Evolutionary conservation across 2,888 invertebrate species (phyloP).

Genomic region (Andrena haemorrhoa): DNA sequence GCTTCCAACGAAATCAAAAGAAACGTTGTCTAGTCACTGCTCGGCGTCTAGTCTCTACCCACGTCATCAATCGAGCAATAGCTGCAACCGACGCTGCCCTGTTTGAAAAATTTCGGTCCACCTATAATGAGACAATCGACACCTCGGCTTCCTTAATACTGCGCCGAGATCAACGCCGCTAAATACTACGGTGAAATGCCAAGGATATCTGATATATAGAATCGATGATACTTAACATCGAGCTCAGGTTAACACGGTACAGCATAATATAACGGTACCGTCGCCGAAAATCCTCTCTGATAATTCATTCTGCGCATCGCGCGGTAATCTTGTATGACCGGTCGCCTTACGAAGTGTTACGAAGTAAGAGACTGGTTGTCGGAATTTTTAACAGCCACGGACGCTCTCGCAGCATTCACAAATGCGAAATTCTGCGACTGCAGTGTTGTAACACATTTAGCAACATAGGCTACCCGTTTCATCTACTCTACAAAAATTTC

Average conservation of each 20-base stretch:
- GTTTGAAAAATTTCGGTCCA: slow-evolving; percentile 23
- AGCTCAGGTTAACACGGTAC: slow-evolving; percentile 52
- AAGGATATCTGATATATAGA: neutral
- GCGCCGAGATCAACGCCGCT: neutral
- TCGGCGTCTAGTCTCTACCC: slow-evolving; percentile 31
- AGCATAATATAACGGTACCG: slow-evolving; percentile 67
- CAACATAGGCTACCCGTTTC: too few species aligned
- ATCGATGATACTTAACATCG: slow-evolving; percentile 10
- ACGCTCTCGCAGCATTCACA: too few species aligned
- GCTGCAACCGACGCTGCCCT: neutral
- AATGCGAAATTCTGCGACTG: too few species aligned
- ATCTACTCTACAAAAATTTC: too few species aligned
- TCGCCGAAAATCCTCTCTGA: slow-evolving; percentile 35
- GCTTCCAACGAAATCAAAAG: slow-evolving; percentile 7
- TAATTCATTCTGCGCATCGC: slow-evolving; percentile 49
- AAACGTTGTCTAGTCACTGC: slow-evolving; percentile 12
- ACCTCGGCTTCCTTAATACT: neutral
- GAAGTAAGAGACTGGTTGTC: neutral
- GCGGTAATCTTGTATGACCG: slow-evolving; percentile 11
- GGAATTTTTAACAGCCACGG: neutral
- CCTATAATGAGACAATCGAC: neutral
- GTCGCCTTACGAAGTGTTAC: neutral
- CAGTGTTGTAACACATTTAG: too few species aligned
- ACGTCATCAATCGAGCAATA: slow-evolving; percentile 55
- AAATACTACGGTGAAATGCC: slow-evolving; percentile 5